Conservation (phyloP, 2,888 invertebrate species). For the Drosophila bunnanda region DNA sequence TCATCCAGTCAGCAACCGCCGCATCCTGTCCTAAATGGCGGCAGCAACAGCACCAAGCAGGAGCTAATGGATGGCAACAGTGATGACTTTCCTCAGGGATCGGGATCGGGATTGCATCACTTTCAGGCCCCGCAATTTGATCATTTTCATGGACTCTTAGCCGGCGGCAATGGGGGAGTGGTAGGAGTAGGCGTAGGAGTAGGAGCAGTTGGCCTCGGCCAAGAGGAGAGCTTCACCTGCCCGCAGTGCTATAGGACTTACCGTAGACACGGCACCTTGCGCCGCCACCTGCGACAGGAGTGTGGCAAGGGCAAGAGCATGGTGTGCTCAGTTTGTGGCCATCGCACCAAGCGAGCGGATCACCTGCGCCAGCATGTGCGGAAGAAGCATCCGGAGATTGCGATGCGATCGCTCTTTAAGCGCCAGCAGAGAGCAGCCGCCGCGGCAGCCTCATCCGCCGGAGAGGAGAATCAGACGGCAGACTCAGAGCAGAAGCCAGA, state of each 20-base stretch:
- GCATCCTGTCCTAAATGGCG: slow-evolving; percentile 36
- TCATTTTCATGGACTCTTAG: slow-evolving; percentile 62
- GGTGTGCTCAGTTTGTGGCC: slow-evolving; percentile 86
- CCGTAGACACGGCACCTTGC: slow-evolving; percentile 86
- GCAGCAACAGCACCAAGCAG: slow-evolving; percentile 40
- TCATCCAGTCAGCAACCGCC: slow-evolving; percentile 42
- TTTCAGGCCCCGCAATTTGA: slow-evolving; percentile 72
- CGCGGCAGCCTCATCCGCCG: slow-evolving; percentile 55
- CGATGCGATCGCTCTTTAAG: slow-evolving; percentile 83
- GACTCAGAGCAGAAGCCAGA: slow-evolving; percentile 55
- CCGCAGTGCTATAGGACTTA: slow-evolving; percentile 86
- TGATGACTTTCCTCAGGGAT: slow-evolving; percentile 37
- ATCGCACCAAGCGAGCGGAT: slow-evolving; percentile 86
- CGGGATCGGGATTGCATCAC: slow-evolving; percentile 39
- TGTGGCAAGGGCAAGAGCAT: slow-evolving; percentile 86
- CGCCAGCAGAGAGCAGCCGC: slow-evolving; percentile 73
- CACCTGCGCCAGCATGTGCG: slow-evolving; percentile 86
- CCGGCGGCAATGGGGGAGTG: slow-evolving; percentile 32
- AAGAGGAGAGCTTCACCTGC: slow-evolving; percentile 83
- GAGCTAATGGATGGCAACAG: slow-evolving; percentile 48
- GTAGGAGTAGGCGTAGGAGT: slow-evolving; percentile 34
- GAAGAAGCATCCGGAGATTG: slow-evolving; percentile 85
- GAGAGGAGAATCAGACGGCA: slow-evolving; percentile 1
- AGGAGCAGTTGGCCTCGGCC: slow-evolving; percentile 32
- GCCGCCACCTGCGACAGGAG: slow-evolving; percentile 86